Base-by-base conservation (phyloP, 2,888 invertebrate genomes). In the Mythimna albipuncta region DNA sequence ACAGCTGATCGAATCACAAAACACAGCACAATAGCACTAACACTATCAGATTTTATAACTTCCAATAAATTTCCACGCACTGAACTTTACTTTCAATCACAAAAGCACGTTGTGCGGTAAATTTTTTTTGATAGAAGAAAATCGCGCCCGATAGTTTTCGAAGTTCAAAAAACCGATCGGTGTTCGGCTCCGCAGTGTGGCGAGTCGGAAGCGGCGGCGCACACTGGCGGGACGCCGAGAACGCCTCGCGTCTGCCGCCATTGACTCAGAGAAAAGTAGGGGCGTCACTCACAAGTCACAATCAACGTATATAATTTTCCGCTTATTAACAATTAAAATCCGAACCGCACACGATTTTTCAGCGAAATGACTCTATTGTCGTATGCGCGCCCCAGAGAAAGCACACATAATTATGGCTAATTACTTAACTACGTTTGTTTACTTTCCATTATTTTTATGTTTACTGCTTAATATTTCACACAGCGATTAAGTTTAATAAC, bases 201-300 rank as follows among this genome's bases (percentile, higher is more conserved):
- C 91, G 89, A 89, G 92, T 93, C 91, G 93, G 94, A 94, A 93
- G 93, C 93, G 91, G 88, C 88, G 89, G 87, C 89, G 91, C 93
- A 91, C 89, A 95, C 94, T 95, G 94, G 87, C 89, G 87, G 84
- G 86, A 81, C 83, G 82, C 83, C 85, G 89, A 87, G 89, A 86
- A 82, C 83, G 87, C 78, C 87, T 85, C 77, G 77, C 85, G 76
- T 73, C 82, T 86, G 83, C 88, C 82, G 85, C 89, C 90, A 90
- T 88, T 93, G 92, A 92, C 77, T 91, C 93, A 92, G 92, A 91
- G 93, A 93, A 93, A 92, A 93, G 92, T 93, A 95, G 95, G 95
- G 95, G 92, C 92, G 93, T 91, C 94, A 92, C 92, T 69, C 88
- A 87, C 85, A 89, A 92, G 91, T 69, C 88, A 87, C 85, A 89